These are phyloP conservation scores for Onychostruthus taczanowskii DNA, from an alignment of 2,113 vertebrate genomes.

Conservation along the genomic window DNA sequence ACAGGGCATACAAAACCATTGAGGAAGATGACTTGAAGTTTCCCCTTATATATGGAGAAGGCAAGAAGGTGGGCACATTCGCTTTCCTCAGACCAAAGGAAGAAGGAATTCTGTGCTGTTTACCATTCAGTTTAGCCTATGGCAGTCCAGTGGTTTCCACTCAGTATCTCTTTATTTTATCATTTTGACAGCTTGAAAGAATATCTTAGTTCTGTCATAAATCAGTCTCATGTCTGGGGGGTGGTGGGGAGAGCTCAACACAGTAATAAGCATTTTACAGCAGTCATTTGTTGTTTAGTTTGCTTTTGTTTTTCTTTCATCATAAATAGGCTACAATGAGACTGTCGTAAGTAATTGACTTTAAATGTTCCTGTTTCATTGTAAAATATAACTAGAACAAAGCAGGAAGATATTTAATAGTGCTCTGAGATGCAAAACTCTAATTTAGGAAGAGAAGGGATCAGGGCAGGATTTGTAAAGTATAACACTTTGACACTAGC, in stretches of 20 bases:
- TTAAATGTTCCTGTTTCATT: background rate
- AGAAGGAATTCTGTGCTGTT: background rate
- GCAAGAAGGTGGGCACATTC: conserved; percentile 81
- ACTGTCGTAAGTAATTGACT: background rate
- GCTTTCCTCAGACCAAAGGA: background rate
- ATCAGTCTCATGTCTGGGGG: conserved; percentile 15
- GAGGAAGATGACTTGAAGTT: conserved; percentile 87
- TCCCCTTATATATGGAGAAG: conserved; percentile 86
- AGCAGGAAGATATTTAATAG: background rate
- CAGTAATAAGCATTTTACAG: background rate
- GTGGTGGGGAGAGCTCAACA: background rate
- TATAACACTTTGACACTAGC: background rate
- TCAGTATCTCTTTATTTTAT: conserved; percentile 43
- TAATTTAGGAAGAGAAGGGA: background rate
- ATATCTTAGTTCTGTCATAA: conserved; percentile 22
- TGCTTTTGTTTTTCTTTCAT: background rate
- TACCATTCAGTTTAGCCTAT: background rate
- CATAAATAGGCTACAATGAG: background rate
- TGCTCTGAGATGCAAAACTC: background rate
- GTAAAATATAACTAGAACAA: background rate
- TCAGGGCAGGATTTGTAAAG: background rate
- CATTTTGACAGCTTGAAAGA: conserved; percentile 54
- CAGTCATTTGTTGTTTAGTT: background rate
- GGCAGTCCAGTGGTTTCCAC: conserved; percentile 15
- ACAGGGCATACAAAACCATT: conserved; percentile 89